Evolutionary conservation across 1,140 invertebrate species (phyloP).

Genomic region (Mya arenaria): DNA sequence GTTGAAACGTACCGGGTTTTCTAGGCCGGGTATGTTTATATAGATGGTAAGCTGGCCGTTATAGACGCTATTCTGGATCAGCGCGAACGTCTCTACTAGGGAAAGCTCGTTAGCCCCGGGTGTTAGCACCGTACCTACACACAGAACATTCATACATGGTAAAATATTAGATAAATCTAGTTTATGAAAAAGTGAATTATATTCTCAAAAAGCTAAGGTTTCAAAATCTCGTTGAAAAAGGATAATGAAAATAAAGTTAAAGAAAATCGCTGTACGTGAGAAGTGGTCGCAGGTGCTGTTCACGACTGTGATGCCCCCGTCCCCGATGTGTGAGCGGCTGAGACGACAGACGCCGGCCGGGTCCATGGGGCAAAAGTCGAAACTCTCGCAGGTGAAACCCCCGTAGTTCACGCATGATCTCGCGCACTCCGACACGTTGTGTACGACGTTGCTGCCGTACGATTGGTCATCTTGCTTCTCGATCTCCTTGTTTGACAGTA

Average conservation of each 20-base stretch:
- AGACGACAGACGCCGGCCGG: slow-evolving; percentile 58
- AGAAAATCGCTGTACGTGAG: too few relatives aligned
- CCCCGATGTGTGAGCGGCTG: slow-evolving; percentile 63
- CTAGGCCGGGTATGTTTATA: neutral
- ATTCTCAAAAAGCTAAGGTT: too few relatives aligned
- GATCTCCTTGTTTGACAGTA: slow-evolving; percentile 54
- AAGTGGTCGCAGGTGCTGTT: slow-evolving; percentile 67
- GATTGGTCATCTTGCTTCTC: slow-evolving; percentile 57
- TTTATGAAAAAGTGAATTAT: too few relatives aligned
- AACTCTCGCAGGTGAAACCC: slow-evolving; percentile 69
- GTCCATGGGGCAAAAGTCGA: slow-evolving; percentile 65
- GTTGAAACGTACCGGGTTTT: neutral
- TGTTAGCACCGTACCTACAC: slow-evolving; percentile 64
- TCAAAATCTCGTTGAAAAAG: too few relatives aligned
- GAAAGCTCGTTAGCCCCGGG: slow-evolving; percentile 45
- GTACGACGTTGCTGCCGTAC: slow-evolving; percentile 22
- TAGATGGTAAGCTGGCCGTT: neutral
- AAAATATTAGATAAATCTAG: too few relatives aligned
- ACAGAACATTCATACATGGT: too few relatives aligned
- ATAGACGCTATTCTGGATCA: slow-evolving; percentile 52
- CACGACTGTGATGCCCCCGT: slow-evolving; percentile 56
- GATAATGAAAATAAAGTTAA: too few relatives aligned
- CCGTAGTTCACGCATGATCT: slow-evolving; percentile 61
- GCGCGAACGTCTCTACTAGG: slow-evolving; percentile 54
- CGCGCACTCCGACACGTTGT: slow-evolving; percentile 62